Evolutionary conservation across 2,113 vertebrate species (phyloP).

Genomic region (Gobius niger): DNA sequence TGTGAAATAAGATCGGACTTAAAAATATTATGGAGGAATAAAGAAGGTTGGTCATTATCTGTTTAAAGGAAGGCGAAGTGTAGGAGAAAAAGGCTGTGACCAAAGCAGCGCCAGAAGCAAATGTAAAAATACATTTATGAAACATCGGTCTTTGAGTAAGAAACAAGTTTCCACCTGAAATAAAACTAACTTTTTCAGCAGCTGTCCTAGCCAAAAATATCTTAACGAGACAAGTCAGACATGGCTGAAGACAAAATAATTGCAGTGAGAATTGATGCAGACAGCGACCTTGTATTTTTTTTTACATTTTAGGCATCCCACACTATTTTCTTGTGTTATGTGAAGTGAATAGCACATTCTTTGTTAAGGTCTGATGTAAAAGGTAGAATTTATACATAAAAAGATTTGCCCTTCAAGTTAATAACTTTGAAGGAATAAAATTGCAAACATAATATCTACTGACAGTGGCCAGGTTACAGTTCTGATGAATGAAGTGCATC

Average conservation of each 20-base stretch:
- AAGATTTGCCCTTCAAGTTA: not conserved
- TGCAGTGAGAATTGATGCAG: conserved; percentile 29
- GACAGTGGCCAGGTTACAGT: not conserved
- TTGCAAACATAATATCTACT: not conserved
- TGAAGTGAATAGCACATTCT: not conserved
- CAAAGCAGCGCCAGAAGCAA: not conserved
- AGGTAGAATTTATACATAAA: not conserved
- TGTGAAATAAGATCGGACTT: conserved; percentile 48
- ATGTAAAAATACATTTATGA: conserved; percentile 10
- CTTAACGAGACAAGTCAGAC: conserved; percentile 1
- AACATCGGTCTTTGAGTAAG: not conserved
- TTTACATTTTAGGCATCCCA: conserved; percentile 5
- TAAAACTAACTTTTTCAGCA: not conserved
- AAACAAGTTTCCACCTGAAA: not conserved
- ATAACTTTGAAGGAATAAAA: not conserved
- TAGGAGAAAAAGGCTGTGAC: not conserved
- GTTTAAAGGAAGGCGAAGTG: conserved; percentile 1
- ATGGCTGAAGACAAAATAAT: conserved; percentile 9
- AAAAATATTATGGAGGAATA: conserved; percentile 30
- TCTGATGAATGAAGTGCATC: not conserved
- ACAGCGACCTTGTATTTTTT: conserved; percentile 29
- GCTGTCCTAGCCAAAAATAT: not conserved
- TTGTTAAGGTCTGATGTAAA: not conserved
- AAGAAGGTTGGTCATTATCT: conserved; percentile 21
- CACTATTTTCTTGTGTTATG: not conserved